phyloP scores from a whole-genome alignment of 2,113 vertebrate genomes.

The Megaleporinus macrocephalus region DNA sequence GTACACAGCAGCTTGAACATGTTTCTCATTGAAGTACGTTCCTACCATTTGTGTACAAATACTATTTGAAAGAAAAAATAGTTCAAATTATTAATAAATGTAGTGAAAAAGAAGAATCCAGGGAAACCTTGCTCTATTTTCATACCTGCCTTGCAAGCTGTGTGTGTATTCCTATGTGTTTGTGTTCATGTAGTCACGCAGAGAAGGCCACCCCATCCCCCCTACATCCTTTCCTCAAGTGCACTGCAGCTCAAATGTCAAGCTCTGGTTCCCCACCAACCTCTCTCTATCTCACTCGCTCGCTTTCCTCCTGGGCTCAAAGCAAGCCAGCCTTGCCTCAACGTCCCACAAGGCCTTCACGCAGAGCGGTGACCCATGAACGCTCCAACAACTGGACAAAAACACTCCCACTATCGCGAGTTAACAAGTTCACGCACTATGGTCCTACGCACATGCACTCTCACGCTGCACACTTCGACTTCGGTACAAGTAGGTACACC shows the following conservation, averaged over 20 bases:
- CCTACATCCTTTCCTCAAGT: slow-evolving; percentile 21
- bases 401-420: not conserved
- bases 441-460: not conserved
- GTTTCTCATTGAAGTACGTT: too few relatives aligned
- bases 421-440: slow-evolving; percentile 18
- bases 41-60: too few relatives aligned
- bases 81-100: not conserved
- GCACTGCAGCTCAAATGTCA: slow-evolving; percentile 52
- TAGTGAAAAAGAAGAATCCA: slow-evolving; percentile 11
- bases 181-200: slow-evolving; percentile 5
- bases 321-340: not conserved
- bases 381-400: not conserved
- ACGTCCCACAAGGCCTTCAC: not conserved
- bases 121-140: not conserved
- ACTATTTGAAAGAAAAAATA: too few relatives aligned
- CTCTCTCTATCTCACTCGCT: slow-evolving; percentile 14
- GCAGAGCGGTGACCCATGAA: not conserved
- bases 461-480: not conserved
- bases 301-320: not conserved
- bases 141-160: slow-evolving; percentile 9
- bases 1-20: too few relatives aligned
- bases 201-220: slow-evolving; percentile 6
- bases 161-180: not conserved
- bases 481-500: slow-evolving; percentile 26
- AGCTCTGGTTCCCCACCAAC: slow-evolving; percentile 9